Conservation (phyloP, 2,797 vertebrate genomes). For the Amazonetta brasiliensis region DNA sequence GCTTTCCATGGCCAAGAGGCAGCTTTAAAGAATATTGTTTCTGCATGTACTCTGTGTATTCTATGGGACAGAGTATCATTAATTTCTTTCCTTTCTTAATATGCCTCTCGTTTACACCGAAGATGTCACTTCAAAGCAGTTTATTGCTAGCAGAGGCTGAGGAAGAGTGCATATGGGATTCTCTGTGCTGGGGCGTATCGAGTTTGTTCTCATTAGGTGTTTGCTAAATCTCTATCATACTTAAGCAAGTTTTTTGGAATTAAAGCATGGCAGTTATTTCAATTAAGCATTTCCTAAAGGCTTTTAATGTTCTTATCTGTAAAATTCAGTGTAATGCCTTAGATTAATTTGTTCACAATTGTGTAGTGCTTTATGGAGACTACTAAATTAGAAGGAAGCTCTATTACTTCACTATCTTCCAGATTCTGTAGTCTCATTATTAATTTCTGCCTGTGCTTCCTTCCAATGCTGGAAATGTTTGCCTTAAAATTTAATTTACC, state of each 20-base stretch:
- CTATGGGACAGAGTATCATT: not conserved
- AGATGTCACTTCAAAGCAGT: not conserved
- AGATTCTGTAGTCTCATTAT: not conserved
- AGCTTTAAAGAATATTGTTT: not conserved
- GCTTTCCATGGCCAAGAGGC: not conserved
- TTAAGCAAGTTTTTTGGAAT: conserved; percentile 55
- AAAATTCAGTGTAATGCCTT: conserved; percentile 41
- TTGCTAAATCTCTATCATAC: not conserved
- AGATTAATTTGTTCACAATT: conserved; percentile 53
- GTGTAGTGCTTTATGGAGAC: conserved; percentile 16
- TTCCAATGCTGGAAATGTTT: not conserved
- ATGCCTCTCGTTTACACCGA: not conserved
- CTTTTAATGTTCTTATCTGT: conserved; percentile 56
- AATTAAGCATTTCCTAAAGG: conserved; percentile 61
- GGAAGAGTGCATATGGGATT: not conserved
- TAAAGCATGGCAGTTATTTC: conserved; percentile 47
- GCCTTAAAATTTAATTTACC: not conserved
- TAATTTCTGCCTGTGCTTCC: not conserved
- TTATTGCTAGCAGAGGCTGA: not conserved
- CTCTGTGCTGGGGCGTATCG: not conserved
- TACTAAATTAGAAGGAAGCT: conserved; percentile 12
- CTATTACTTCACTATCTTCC: not conserved
- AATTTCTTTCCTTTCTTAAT: not conserved
- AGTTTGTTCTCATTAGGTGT: not conserved
- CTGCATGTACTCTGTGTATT: not conserved